Conservation (phyloP, 1,140 invertebrate species). For the Charaxes varanes region DNA sequence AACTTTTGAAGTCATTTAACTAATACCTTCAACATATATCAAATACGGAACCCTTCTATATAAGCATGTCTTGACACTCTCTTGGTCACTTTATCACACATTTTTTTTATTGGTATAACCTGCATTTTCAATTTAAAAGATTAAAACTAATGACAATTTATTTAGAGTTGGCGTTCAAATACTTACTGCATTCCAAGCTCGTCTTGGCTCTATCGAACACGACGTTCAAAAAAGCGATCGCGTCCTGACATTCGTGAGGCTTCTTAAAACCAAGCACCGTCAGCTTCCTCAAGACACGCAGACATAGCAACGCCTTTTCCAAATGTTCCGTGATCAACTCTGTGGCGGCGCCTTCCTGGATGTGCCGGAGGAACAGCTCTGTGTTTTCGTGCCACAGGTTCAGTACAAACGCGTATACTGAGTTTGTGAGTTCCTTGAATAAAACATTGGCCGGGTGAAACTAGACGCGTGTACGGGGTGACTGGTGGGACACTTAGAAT, state of each 20-base stretch:
- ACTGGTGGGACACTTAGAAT: too few species aligned
- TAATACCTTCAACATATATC: not conserved
- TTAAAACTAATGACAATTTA: too few species aligned
- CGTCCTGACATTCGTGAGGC: slow-evolving; percentile 82
- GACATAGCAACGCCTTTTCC: slow-evolving; percentile 84
- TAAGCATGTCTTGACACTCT: not conserved
- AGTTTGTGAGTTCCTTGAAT: slow-evolving; percentile 82
- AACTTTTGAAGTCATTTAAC: not conserved
- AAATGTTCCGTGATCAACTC: slow-evolving; percentile 77
- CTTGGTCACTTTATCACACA: not conserved
- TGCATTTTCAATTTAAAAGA: too few species aligned
- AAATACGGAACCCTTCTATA: not conserved
- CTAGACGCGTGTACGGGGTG: too few species aligned
- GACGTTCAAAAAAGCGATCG: slow-evolving; percentile 84
- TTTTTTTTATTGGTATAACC: too few species aligned
- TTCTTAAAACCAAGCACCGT: slow-evolving; percentile 87
- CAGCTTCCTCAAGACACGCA: slow-evolving; percentile 89
- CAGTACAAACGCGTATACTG: slow-evolving; percentile 82
- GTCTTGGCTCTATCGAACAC: slow-evolving; percentile 86
- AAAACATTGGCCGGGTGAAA: too few species aligned
- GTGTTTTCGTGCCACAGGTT: slow-evolving; percentile 84
- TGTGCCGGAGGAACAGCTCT: slow-evolving; percentile 78
- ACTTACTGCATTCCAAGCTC: slow-evolving; percentile 88
- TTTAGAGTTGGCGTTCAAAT: too few species aligned
- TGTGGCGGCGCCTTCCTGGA: slow-evolving; percentile 73